A percentile compares a stretch with the other conserved stretches of the same genome.
phyloP scores from a whole-genome alignment of 2,888 invertebrate species.

The Papilio demoleus region DNA sequence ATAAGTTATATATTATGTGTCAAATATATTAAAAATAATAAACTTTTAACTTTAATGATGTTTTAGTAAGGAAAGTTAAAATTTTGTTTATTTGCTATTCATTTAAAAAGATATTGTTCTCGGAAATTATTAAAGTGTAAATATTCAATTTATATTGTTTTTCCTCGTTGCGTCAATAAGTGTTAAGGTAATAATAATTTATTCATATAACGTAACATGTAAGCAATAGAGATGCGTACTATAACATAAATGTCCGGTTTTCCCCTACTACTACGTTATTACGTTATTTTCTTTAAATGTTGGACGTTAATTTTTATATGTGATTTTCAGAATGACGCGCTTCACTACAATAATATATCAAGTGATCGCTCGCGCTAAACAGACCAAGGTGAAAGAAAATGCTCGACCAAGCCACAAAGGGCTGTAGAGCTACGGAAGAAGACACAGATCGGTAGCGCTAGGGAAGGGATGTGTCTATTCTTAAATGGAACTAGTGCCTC shows the following conservation, averaged over 20 bases:
- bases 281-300: not conserved
- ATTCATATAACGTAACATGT: constrained; percentile 14
- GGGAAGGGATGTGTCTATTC: too few species aligned
- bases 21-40: too few species aligned
- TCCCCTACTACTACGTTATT: constrained; percentile 4
- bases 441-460: too few species aligned
- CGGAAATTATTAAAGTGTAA: constrained; percentile 1
- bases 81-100: not conserved
- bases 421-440: too few species aligned
- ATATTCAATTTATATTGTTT: constrained; percentile 14
- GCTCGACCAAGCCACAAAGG: too few species aligned
- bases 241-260: constrained; percentile 10
- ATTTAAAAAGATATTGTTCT: not conserved
- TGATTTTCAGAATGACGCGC: too few species aligned
- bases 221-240: constrained; percentile 10
- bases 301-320: too few species aligned
- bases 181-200: constrained; percentile 14
- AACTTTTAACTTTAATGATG: not conserved
- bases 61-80: not conserved
- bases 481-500: too few species aligned
- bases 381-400: too few species aligned
- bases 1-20: too few species aligned
- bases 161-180: constrained; percentile 30
- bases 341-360: too few species aligned
- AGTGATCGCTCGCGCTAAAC: too few species aligned